These are phyloP conservation scores for Alsophila aescularia DNA, from an alignment of 2,888 invertebrate species.

Conservation along the genomic window DNA sequence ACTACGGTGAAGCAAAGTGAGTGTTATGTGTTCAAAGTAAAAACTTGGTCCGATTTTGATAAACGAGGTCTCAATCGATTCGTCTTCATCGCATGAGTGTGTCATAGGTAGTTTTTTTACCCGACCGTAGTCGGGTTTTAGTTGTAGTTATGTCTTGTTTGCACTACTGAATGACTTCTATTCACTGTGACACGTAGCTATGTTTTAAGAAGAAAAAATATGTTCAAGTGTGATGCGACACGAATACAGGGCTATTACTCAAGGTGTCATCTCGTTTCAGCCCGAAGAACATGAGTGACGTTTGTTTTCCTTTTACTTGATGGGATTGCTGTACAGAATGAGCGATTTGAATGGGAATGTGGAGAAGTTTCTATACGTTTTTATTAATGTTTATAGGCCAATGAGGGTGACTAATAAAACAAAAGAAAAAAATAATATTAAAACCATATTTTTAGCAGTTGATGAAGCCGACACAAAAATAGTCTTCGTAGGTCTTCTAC, in stretches of 20 bases:
- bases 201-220: constrained; percentile 72
- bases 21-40: too few relatives aligned
- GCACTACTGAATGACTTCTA: neutral
- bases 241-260: constrained; percentile 72
- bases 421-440: too few relatives aligned
- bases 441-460: too few relatives aligned
- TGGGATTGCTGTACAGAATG: constrained; percentile 5
- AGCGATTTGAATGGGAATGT: neutral
- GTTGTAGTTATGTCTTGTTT: neutral
- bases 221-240: constrained; percentile 61
- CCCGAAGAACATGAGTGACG: constrained; percentile 51
- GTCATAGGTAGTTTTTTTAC: too few relatives aligned
- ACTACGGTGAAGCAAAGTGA: too few relatives aligned
- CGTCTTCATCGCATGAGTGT: too few relatives aligned
- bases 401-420: too few relatives aligned
- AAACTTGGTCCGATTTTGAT: too few relatives aligned
- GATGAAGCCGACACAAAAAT: too few relatives aligned
- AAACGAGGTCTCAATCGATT: too few relatives aligned
- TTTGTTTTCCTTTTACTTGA: constrained; percentile 51
- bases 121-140: too few relatives aligned
- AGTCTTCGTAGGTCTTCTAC: too few relatives aligned
- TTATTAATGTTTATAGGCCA: neutral
- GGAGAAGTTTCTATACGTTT: neutral
- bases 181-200: constrained; percentile 32
- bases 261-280: constrained; percentile 72